Base-by-base conservation (phyloP, 1,140 invertebrate species). In the Dendrolimus kikuchii region DNA sequence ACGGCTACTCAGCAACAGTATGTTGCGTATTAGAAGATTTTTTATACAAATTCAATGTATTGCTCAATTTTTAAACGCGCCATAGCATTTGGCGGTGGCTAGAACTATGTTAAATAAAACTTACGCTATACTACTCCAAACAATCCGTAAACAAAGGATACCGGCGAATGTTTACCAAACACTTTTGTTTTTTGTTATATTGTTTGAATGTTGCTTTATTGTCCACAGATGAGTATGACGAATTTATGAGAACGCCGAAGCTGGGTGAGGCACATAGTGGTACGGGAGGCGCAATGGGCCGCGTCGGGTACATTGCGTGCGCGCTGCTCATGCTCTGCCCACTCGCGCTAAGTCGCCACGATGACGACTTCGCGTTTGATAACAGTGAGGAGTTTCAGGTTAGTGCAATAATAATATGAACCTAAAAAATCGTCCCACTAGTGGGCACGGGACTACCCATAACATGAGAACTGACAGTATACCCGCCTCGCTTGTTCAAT, bases 281-380 rank as follows among this genome's bases (percentile, higher is more conserved):
- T 56, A 23, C 46, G 23, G 59, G 54, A 51, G 61, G 59, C 52
- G 53, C 66, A 41, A 84, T 82, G 82, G 72, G 60, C 63, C 65
- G 66, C 49, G 60, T 64, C 64, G 64, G 70, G 56, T 74, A 66
- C 57, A 66, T 80, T 38, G 71, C 68, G 51, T 78, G 73, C 55
- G 71, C 71, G 45, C 52, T 81, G 42, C 70, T 84, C 40, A 57
- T 79, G 62, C 62, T 80, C 55, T 81, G 72, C 59, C 74, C 78
- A 39, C 68, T 77, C 36, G 77, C 79, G 41, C 69, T 83, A 39
- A 77, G 68, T 47, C 62, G 79, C 50, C 77, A 78, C 61, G 86
- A 88, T 55, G 84, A 86, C 64, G 87, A 88, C 74, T 87, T 88
- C 64, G 86, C 82, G 23, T 88, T 88, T 57, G 86, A 87, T 59